phyloP scores from a whole-genome alignment of 2,888 invertebrate species.

The Sepioteuthis lessoniana region DNA sequence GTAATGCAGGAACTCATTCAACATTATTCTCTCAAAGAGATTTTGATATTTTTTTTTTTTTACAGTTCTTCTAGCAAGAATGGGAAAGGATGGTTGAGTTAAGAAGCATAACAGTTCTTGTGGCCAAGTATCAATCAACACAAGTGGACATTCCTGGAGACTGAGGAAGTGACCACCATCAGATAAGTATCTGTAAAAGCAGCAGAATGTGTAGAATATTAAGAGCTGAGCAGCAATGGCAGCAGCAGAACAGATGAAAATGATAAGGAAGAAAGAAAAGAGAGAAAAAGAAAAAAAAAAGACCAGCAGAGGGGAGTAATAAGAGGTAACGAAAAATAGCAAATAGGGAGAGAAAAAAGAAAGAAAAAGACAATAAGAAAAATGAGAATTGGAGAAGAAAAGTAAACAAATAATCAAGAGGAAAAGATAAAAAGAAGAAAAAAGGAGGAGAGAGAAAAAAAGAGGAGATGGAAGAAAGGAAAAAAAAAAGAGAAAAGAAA shows the following conservation, averaged over 20 bases:
- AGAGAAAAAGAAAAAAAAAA: neutral
- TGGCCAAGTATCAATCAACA: neutral
- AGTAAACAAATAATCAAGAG: neutral
- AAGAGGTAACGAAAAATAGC: neutral
- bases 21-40: neutral
- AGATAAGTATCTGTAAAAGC: too few species aligned
- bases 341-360: neutral
- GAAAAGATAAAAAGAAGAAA: neutral
- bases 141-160: slow-evolving; percentile 33
- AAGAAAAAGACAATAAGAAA: neutral
- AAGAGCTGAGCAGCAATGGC: too few species aligned
- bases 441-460: neutral
- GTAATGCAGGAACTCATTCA: neutral
- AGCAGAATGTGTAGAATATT: too few species aligned
- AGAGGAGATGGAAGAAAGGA: neutral
- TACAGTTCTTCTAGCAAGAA: neutral
- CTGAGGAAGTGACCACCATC: neutral
- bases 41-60: neutral
- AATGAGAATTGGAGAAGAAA: neutral
- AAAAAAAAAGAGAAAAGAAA: neutral
- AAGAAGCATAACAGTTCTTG: neutral
- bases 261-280: too few species aligned
- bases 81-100: neutral
- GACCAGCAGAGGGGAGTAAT: too few species aligned
- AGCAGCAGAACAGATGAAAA: too few species aligned